Evolutionary conservation across 2,797 vertebrate genomes (phyloP).

Genomic region (Melanotaenia pygmaea): DNA sequence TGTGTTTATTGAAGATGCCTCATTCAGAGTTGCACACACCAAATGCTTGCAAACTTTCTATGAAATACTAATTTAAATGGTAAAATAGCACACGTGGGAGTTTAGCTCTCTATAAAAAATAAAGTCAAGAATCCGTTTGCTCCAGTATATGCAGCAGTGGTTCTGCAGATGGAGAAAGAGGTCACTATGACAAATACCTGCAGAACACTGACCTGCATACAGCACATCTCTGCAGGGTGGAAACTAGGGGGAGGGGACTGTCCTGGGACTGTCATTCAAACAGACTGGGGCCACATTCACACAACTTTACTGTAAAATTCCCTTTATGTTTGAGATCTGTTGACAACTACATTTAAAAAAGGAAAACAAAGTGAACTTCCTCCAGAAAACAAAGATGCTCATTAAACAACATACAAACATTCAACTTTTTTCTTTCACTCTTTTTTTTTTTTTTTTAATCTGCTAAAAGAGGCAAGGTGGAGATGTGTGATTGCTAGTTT

Average conservation of each 20-base stretch:
- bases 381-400: not conserved
- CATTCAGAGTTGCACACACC: not conserved
- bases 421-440: not conserved
- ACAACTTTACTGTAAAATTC: constrained; percentile 6
- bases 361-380: not conserved
- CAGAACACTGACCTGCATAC: constrained; percentile 57
- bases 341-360: not conserved
- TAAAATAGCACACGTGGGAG: constrained; percentile 42
- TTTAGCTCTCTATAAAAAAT: not conserved
- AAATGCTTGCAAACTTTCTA: constrained; percentile 1
- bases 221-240: constrained; percentile 37
- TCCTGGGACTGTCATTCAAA: constrained; percentile 31
- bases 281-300: not conserved
- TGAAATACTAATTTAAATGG: constrained; percentile 53
- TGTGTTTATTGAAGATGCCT: not conserved
- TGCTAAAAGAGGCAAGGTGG: not conserved
- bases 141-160: constrained; percentile 33
- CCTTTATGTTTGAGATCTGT: constrained; percentile 7
- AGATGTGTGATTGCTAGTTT: not conserved
- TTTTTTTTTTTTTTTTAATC: not conserved
- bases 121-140: constrained; percentile 41
- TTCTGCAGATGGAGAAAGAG: constrained; percentile 48
- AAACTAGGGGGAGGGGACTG: not conserved
- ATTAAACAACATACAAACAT: constrained; percentile 2
- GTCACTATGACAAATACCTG: constrained; percentile 70